Conservation (phyloP, 2,113 vertebrate species). For the Rynchops niger region DNA sequence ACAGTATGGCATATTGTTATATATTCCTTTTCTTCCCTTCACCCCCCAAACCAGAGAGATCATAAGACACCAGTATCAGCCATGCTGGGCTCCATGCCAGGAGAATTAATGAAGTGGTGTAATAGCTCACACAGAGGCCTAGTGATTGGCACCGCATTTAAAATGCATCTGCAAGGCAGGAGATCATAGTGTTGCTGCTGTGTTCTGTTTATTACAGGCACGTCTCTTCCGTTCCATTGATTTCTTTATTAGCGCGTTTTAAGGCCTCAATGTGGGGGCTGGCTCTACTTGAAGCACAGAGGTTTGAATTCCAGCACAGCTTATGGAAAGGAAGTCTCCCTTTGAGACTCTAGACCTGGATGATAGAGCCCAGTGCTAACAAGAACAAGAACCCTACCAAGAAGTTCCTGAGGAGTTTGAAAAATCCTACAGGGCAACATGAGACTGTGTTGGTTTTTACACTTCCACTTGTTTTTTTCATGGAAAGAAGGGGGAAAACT, state of each 20-base stretch:
- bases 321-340: not conserved
- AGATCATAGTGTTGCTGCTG: slow-evolving; percentile 46
- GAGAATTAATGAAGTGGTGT: slow-evolving; percentile 74
- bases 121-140: slow-evolving; percentile 65
- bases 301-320: slow-evolving; percentile 46
- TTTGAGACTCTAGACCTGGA: slow-evolving; percentile 12
- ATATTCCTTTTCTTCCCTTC: not conserved
- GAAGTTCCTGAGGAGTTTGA: not conserved
- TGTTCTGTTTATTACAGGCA: slow-evolving; percentile 70
- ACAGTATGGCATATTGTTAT: not conserved
- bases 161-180: slow-evolving; percentile 69
- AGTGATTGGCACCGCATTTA: slow-evolving; percentile 56
- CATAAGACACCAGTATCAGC: slow-evolving; percentile 48
- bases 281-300: slow-evolving; percentile 32
- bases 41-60: slow-evolving; percentile 30
- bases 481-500: not conserved
- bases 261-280: not conserved
- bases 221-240: slow-evolving; percentile 64
- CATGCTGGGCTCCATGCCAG: slow-evolving; percentile 62
- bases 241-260: slow-evolving; percentile 58
- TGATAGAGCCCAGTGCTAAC: not conserved
- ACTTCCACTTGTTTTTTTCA: not conserved
- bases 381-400: not conserved
- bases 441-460: not conserved
- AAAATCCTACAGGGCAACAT: not conserved